phyloP scores from a whole-genome alignment of 2,888 invertebrate genomes.

The Dicyrtomina minuta region DNA sequence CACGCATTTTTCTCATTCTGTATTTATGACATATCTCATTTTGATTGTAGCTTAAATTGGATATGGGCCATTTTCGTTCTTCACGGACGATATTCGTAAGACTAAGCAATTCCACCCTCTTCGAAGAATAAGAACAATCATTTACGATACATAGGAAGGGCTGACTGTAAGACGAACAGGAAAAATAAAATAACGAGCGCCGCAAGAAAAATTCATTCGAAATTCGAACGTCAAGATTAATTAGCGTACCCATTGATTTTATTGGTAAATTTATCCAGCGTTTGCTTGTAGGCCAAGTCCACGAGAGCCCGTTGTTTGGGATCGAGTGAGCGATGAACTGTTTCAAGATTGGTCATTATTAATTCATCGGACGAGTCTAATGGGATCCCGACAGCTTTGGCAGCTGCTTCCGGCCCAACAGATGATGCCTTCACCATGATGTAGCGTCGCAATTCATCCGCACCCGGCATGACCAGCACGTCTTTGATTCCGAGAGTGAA shows the following conservation, averaged over 20 bases:
- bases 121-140: no score
- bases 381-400: conserved; percentile 70
- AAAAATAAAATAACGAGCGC: background rate
- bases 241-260: conserved; percentile 85
- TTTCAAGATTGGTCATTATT: conserved; percentile 66
- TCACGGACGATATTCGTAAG: no score
- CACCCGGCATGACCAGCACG: conserved; percentile 75
- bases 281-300: conserved; percentile 78
- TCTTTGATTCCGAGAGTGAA: conserved; percentile 95
- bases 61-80: no score
- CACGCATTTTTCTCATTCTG: no score
- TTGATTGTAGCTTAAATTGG: no score
- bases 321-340: conserved; percentile 67
- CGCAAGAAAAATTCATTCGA: background rate
- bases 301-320: conserved; percentile 75
- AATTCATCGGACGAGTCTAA: conserved; percentile 64
- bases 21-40: no score
- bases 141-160: no score
- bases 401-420: conserved; percentile 66
- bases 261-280: conserved; percentile 81
- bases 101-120: no score
- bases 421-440: conserved; percentile 67
- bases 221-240: no score
- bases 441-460: conserved; percentile 71
- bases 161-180: no score